phyloP scores from a whole-genome alignment of 2,888 invertebrate genomes.

The Perithous albicinctus region DNA sequence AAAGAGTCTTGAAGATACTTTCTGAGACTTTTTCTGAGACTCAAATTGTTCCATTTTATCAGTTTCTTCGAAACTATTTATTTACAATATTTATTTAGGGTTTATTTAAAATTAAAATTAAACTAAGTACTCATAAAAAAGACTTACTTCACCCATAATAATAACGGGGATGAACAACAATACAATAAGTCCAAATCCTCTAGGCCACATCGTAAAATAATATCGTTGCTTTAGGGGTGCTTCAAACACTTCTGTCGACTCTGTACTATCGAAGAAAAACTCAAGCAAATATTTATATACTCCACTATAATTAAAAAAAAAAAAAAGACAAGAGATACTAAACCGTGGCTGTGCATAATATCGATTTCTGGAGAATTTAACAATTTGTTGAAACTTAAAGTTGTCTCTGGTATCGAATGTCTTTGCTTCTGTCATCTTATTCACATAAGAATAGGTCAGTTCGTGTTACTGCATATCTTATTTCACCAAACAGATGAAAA shows the following conservation, averaged over 20 bases:
- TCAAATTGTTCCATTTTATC: too few species aligned
- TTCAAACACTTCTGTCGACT: neutral
- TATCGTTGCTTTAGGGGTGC: neutral
- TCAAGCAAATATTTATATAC: conserved; percentile 34
- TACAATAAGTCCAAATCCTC: conserved; percentile 1
- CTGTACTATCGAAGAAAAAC: conserved; percentile 9
- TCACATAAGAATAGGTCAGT: conserved; percentile 32
- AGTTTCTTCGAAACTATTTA: too few species aligned
- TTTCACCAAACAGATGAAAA: conserved; percentile 54
- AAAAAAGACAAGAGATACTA: neutral
- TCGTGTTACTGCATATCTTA: conserved; percentile 42
- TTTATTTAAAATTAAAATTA: too few species aligned
- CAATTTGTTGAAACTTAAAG: conserved; percentile 2
- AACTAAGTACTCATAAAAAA: neutral
- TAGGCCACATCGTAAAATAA: neutral
- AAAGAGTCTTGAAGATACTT: too few species aligned
- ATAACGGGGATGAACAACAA: conserved; percentile 21
- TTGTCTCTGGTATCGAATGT: neutral
- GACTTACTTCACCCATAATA: conserved; percentile 47
- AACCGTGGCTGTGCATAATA: conserved; percentile 37
- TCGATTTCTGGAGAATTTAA: neutral
- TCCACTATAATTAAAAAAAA: neutral
- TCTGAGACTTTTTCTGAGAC: too few species aligned
- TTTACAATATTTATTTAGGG: too few species aligned
- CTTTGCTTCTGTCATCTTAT: neutral